Evolutionary conservation across 92 coral and sea anemone genomes (phyloP).

Genomic region (Epizoanthus scotinus): DNA sequence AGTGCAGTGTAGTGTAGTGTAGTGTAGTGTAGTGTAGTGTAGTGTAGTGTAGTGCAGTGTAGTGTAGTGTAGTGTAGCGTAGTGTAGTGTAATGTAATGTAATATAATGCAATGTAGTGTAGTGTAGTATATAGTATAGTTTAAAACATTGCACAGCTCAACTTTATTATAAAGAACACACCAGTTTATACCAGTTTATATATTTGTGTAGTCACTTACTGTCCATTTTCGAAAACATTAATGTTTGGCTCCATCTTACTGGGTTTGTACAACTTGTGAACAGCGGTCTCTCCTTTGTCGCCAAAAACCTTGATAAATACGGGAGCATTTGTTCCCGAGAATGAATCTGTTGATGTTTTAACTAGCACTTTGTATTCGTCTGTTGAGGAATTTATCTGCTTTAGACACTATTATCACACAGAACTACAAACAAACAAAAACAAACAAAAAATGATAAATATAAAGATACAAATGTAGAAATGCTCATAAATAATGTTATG

Average conservation of each 20-base stretch:
- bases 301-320: conserved; percentile 1
- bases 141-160: too few species aligned
- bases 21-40: too few species aligned
- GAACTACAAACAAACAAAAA: not conserved
- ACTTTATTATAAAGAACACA: too few species aligned
- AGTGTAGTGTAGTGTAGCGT: too few species aligned
- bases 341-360: not conserved
- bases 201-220: not conserved
- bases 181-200: too few species aligned
- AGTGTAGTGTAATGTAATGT: too few species aligned
- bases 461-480: not conserved
- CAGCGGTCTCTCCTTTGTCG: not conserved
- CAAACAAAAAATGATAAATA: not conserved
- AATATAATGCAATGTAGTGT: too few species aligned
- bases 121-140: too few species aligned
- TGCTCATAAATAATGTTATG: not conserved
- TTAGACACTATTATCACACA: not conserved
- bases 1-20: too few species aligned
- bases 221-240: not conserved
- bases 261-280: not conserved
- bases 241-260: not conserved
- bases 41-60: too few species aligned
- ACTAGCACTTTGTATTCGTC: not conserved
- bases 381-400: not conserved
- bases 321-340: not conserved